Percentiles rank a stretch among this genome's conserved stretches.
Conservation (phyloP, 92 coral and sea anemone species). For the Blastomussa wellsi region DNA sequence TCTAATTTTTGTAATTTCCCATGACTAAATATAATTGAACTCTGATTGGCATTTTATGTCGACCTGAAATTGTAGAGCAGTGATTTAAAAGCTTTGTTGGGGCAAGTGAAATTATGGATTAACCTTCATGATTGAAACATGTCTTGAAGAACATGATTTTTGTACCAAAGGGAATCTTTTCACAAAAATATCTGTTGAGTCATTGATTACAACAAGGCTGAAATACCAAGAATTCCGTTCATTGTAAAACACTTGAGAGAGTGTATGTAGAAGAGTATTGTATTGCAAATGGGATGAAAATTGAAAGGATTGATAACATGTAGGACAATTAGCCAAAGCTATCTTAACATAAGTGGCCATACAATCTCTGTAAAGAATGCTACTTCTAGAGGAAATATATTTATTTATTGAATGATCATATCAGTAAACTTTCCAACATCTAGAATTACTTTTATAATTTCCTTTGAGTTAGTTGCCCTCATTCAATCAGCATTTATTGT, state of each 20-base stretch:
- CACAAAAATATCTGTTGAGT: neutral
- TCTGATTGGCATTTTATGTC: neutral
- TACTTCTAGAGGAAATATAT: neutral
- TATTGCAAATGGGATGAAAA: constrained; percentile 37
- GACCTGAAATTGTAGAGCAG: neutral
- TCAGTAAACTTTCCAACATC: neutral
- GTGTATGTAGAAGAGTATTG: constrained; percentile 18
- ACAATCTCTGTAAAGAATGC: constrained; percentile 4
- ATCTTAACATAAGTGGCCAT: constrained; percentile 21
- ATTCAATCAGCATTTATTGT: neutral
- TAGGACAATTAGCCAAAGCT: constrained; percentile 1
- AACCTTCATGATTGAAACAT: neutral
- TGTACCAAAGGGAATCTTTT: too few species aligned
- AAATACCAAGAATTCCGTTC: constrained; percentile 1
- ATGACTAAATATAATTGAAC: neutral
- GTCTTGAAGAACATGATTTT: neutral
- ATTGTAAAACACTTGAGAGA: constrained; percentile 11
- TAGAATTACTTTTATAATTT: neutral
- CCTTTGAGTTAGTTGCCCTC: neutral
- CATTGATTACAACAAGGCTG: constrained; percentile 3
- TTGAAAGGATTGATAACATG: constrained; percentile 11
- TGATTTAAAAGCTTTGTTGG: neutral
- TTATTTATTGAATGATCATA: neutral
- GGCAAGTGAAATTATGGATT: neutral
- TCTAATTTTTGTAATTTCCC: neutral